These are phyloP conservation scores for Polymixis flavicincta DNA, from an alignment of 2,888 invertebrate genomes.

Conservation along the genomic window DNA sequence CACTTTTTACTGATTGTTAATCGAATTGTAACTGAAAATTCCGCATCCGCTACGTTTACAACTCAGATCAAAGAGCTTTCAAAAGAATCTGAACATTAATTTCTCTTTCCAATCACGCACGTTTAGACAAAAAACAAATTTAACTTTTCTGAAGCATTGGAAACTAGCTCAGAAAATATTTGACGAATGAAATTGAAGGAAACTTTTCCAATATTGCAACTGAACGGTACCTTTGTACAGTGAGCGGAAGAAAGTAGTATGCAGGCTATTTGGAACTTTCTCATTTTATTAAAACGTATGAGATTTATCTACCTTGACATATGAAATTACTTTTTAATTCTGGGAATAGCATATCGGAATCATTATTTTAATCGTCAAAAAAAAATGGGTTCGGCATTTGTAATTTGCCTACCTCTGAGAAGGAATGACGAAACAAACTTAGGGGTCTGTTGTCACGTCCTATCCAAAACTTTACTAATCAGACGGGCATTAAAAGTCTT, in stretches of 20 bases:
- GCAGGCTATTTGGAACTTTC: not conserved
- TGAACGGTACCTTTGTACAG: slow-evolving; percentile 26
- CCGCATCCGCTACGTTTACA: not conserved
- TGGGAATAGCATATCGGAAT: not conserved
- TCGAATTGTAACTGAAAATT: not conserved
- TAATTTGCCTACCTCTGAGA: not conserved
- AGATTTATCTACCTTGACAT: not conserved
- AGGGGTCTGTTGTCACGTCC: not conserved
- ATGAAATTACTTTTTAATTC: not conserved
- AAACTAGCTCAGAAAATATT: slow-evolving; percentile 58
- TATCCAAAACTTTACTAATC: not conserved
- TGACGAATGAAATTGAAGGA: slow-evolving; percentile 56
- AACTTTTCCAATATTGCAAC: slow-evolving; percentile 60
- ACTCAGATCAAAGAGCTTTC: not conserved
- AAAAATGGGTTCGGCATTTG: no score
- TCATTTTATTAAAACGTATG: not conserved
- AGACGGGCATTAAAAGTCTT: not conserved
- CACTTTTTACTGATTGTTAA: not conserved
- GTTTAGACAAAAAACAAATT: slow-evolving; percentile 51
- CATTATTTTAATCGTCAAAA: not conserved
- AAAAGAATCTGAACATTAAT: slow-evolving; percentile 24
- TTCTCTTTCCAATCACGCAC: slow-evolving; percentile 27
- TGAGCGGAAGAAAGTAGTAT: not conserved
- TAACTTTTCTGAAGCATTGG: slow-evolving; percentile 40
- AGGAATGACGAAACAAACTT: not conserved